phyloP scores from a whole-genome alignment of 2,797 vertebrate species.

The Danio albolineatus region DNA sequence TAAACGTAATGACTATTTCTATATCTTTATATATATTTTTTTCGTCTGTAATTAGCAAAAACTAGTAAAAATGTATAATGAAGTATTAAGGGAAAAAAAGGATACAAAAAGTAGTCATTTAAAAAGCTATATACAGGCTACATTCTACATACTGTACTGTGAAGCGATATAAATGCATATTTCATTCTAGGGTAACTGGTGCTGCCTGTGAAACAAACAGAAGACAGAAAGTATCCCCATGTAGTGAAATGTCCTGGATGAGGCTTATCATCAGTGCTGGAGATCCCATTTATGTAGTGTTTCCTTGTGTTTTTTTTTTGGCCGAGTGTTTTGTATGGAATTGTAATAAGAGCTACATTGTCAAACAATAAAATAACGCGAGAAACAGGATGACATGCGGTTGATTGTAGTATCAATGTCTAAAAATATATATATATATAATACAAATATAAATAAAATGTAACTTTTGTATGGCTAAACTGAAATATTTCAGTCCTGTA shows the following conservation, averaged over 20 bases:
- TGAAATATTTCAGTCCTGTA: constrained; percentile 12
- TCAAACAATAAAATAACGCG: constrained; percentile 37
- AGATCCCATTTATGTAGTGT: constrained; percentile 65
- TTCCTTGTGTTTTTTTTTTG: constrained; percentile 42
- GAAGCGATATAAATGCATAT: constrained; percentile 81
- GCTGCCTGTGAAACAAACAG: constrained; percentile 90
- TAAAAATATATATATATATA: constrained; percentile 14
- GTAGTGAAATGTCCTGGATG: constrained; percentile 73
- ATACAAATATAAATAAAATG: constrained; percentile 3
- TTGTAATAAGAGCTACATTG: constrained; percentile 46
- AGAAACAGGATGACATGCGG: constrained; percentile 28
- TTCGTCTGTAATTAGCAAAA: constrained; percentile 84
- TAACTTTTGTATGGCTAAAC: background rate
- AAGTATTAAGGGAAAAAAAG: constrained; percentile 83
- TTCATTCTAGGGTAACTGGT: constrained; percentile 78
- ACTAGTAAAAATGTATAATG: constrained; percentile 89
- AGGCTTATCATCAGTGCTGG: constrained; percentile 75
- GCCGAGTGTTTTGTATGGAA: constrained; percentile 34
- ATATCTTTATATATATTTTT: constrained; percentile 73
- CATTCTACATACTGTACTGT: constrained; percentile 95
- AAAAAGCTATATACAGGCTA: constrained; percentile 99
- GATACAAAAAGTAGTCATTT: constrained; percentile 93
- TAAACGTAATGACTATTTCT: constrained; percentile 71
- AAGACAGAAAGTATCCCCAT: constrained; percentile 82
- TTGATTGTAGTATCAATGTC: constrained; percentile 5